Percentiles rank a stretch among this genome's conserved stretches.
These are phyloP conservation scores for Procapra przewalskii DNA, from an alignment of 2,113 vertebrate genomes.

Conservation along the genomic window DNA sequence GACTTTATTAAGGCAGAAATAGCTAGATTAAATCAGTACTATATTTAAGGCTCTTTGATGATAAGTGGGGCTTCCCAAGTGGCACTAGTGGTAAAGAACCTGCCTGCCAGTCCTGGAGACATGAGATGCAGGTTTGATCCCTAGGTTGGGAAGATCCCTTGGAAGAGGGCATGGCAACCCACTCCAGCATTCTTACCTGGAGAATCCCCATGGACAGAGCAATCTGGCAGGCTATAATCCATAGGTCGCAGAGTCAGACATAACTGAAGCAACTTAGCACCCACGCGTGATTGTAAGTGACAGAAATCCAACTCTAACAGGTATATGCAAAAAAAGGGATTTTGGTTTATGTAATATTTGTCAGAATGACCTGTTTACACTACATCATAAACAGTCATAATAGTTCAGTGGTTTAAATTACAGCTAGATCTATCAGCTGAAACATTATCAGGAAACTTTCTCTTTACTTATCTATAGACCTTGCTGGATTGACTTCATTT, in stretches of 20 bases:
- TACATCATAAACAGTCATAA: not conserved
- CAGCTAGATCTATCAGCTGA: not conserved
- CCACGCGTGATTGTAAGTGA: rapidly evolving
- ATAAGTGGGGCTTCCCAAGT: not conserved
- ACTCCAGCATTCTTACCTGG: not conserved
- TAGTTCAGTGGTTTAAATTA: not conserved
- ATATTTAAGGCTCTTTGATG: not conserved
- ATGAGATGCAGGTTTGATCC: not conserved
- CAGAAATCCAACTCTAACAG: not conserved
- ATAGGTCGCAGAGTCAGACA: not conserved
- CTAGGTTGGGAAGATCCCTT: not conserved
- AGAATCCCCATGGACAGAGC: not conserved
- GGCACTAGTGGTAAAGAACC: not conserved
- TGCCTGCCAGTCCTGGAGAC: not conserved
- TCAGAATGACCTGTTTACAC: not conserved
- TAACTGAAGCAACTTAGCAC: not conserved
- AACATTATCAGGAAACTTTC: not conserved
- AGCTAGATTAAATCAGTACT: not conserved
- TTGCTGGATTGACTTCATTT: not conserved
- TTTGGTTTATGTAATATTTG: not conserved
- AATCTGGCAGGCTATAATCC: not conserved
- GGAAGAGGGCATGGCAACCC: not conserved
- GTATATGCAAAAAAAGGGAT: not conserved
- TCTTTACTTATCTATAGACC: not conserved
- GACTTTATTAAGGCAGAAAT: not conserved